A percentile compares a stretch with the other conserved stretches of the same genome.
phyloP scores from a whole-genome alignment of 1,140 invertebrate species.

The Procambarus clarkii region DNA sequence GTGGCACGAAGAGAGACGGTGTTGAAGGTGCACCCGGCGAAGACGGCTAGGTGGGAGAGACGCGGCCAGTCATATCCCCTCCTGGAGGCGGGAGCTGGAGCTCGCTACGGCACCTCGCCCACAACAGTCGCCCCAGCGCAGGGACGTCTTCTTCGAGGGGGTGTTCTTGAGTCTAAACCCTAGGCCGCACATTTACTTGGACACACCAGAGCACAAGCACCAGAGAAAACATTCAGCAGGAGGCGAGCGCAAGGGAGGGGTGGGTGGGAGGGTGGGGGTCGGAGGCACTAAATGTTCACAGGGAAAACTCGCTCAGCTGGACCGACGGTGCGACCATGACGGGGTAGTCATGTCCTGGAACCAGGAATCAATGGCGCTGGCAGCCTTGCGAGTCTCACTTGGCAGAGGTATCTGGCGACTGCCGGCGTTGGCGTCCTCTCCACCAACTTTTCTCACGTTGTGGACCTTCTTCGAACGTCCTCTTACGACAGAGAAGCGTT shows the following conservation, averaged over 20 bases:
- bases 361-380: conserved; percentile 60
- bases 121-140: conserved; percentile 95
- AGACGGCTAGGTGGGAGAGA: conserved; percentile 26
- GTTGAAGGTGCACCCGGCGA: conserved; percentile 18
- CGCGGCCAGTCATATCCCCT: conserved; percentile 53
- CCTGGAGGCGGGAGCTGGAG: conserved; percentile 9
- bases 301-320: conserved; percentile 19
- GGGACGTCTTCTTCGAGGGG: conserved; percentile 95
- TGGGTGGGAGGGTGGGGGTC: neutral
- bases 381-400: conserved; percentile 27
- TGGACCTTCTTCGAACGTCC: neutral
- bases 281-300: neutral
- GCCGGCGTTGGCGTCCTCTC: neutral
- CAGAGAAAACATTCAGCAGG: conserved; percentile 55
- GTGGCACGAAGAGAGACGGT: neutral
- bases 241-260: neutral
- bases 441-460: neutral
- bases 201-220: conserved; percentile 57
- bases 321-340: conserved; percentile 44
- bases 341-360: conserved; percentile 39
- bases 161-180: conserved; percentile 95
- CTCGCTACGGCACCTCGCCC: conserved; percentile 33
- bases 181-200: conserved; percentile 87
- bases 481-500: too few relatives aligned
- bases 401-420: neutral